Percentiles rank a stretch among this genome's conserved stretches.
Conservation (phyloP, 1,140 invertebrate species). For the Leptinotarsa defecta region DNA sequence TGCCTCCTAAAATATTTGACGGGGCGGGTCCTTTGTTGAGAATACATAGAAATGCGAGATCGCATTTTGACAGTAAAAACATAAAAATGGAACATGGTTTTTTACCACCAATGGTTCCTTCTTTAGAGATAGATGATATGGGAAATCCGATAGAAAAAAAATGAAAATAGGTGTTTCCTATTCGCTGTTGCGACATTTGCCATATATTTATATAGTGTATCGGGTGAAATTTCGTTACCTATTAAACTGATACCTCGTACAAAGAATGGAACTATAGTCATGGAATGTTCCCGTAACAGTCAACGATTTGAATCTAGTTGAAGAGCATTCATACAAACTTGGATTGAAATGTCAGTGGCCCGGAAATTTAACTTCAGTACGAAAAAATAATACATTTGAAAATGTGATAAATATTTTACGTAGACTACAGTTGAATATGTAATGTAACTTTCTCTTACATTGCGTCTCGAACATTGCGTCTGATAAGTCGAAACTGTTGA, state of each 20-base stretch:
- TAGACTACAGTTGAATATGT: too few relatives aligned
- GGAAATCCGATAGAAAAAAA: slow-evolving; percentile 62
- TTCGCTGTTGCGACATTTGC: background rate
- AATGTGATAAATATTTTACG: too few relatives aligned
- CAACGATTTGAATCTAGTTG: too few relatives aligned
- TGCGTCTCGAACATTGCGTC: too few relatives aligned
- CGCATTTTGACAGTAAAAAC: slow-evolving; percentile 57
- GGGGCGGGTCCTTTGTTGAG: slow-evolving; percentile 21
- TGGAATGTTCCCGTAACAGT: too few relatives aligned
- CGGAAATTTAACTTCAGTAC: too few relatives aligned
- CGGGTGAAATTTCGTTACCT: background rate
- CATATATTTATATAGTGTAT: slow-evolving; percentile 10
- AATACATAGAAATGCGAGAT: slow-evolving; percentile 47
- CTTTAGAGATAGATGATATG: slow-evolving; percentile 76
- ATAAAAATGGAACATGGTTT: slow-evolving; percentile 80
- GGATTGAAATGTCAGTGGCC: too few relatives aligned
- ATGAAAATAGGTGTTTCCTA: slow-evolving; percentile 9
- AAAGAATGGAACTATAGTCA: background rate
- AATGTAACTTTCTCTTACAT: too few relatives aligned
- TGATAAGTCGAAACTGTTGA: too few relatives aligned
- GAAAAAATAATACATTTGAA: too few relatives aligned
- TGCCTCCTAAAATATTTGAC: slow-evolving; percentile 51
- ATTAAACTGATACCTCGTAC: background rate
- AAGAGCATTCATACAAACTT: too few relatives aligned
- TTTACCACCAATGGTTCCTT: slow-evolving; percentile 77